Base-by-base conservation (phyloP, 2,888 invertebrate genomes). In the Chromoteleia sp. region DNA sequence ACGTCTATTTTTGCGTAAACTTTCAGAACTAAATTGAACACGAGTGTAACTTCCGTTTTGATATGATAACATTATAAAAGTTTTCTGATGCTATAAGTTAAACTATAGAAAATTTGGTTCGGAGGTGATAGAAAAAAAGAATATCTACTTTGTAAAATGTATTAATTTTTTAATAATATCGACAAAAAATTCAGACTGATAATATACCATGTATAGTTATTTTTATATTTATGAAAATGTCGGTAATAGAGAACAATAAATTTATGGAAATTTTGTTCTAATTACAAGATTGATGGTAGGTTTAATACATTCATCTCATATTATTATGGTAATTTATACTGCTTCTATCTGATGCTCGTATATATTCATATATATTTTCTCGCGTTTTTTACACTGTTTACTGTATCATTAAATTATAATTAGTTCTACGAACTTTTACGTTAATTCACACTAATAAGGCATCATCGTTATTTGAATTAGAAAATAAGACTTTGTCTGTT, bases 81-180 rank as follows among this genome's bases (percentile, higher is more conserved):
- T 25, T 50, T 15, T n/a, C 8, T n/a, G 3, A 19, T 41, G 15
- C 39, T 58, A 41, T 58, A 63, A 29, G 43, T 36, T 17, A 45
- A 63, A 48, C 33, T 63, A 48, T 63, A 48, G 7, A 21, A 25
- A 63, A 61, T 1, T 8, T 30, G 3, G 10, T 6, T 15, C n/a
- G 4, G n/a, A 61, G n/a, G 43, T 43, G 39, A 30, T 45, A 30
- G 21, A 43, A 45, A 61, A 61, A 63, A 25, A 6, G 12, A 25
- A 6, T 17, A 10, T 29, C 39, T 52, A 52, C 25, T 25, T 29
- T 65, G 25, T 15, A 39, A 52, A 36, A 58, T 41, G 21, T 19
- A 63, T 63, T 48, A 63, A 45, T 48, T 43, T 43, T 59, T 17
- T 39, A 61, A 61, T 19, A 33, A 14, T 48, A 63, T 63, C 17